Evolutionary conservation across 37 sponge, comb jelly and placozoan genomes (phyloP), one percentile per base, ranked within the genome.

Genomic region (Agelas oroides): DNA sequence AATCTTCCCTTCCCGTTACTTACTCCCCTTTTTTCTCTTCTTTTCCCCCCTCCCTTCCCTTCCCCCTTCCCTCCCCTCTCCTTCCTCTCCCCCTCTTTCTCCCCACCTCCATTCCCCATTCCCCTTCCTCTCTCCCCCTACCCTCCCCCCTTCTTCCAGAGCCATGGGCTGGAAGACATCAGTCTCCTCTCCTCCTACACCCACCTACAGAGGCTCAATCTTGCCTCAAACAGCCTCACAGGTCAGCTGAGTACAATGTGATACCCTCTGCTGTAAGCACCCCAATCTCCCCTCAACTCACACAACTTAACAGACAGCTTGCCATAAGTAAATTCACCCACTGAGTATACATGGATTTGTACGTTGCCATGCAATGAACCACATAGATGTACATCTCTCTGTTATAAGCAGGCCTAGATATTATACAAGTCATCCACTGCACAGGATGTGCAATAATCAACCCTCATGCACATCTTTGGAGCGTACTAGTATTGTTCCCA

Each of bases 171-270:
- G 53, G 23, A 31, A 34, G 88, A 84, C 61, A 75, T 92, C 38
- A 58, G 68, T 59, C 28, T 80, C 16, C 40, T 92, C 34, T 52
- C 64, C 11, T 58, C 75, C 24, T 92, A 79, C 71, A 77, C 72
- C 34, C 65, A 89, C 64, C 52, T 93, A 19, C 89, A 93, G 69
- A 41, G 77, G 24, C 55, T 89, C 32, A 67, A 86, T 32, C 65
- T 93, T 5, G 85, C 94, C n/a, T 89, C 71, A 24, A 93, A 93
- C 63, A 75, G 57, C 33, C 73, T 89, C 76, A 86, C 72, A 79
- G 94, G 94, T 93, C 5, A 36, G n/a, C 27, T 0, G 0, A 1
- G 25, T 46, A 46, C 8, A 46, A 46, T n/a, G 46, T 46, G 3
- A 8, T 46, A 46, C 46, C 6, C n/a, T n/a, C n/a, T n/a, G n/a